Evolutionary conservation across 2,888 invertebrate genomes (phyloP).

Genomic region (Hypselothyrea guttata): DNA sequence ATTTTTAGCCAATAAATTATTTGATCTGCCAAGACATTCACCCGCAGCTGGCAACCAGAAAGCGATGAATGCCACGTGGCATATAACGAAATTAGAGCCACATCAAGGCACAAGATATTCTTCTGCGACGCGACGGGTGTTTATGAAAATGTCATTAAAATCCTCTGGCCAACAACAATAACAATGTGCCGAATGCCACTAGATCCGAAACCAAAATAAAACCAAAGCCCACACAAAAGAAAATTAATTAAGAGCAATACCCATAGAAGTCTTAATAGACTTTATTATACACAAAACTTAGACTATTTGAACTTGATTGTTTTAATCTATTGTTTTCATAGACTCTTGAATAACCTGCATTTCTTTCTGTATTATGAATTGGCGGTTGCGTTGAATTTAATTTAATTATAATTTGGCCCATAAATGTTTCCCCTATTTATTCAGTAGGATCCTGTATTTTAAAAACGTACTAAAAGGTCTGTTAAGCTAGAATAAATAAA

Average conservation of each 20-base stretch:
- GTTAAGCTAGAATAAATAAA: no score
- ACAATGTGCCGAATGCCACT: slow-evolving; percentile 25
- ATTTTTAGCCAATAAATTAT: slow-evolving; percentile 75
- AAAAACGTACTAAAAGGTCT: no score
- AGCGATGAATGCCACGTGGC: slow-evolving; percentile 55
- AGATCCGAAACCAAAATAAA: slow-evolving; percentile 34
- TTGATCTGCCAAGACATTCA: slow-evolving; percentile 51
- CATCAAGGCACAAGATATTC: slow-evolving; percentile 42
- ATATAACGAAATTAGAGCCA: slow-evolving; percentile 58
- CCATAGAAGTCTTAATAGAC: not conserved
- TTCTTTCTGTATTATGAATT: no score
- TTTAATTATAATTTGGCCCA: no score
- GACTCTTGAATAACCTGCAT: no score
- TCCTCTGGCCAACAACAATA: slow-evolving; percentile 40
- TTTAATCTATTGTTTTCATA: no score
- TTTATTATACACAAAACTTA: no score
- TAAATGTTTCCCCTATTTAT: no score
- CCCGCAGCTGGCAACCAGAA: slow-evolving; percentile 17
- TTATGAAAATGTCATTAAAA: slow-evolving; percentile 73
- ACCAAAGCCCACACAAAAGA: slow-evolving; percentile 16
- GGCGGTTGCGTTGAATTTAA: no score
- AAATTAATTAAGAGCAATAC: slow-evolving; percentile 56
- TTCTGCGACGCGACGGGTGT: slow-evolving; percentile 39
- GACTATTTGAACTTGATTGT: slow-evolving; percentile 20
- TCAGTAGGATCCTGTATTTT: no score